Base-by-base conservation (phyloP, 1,140 invertebrate species). In the Lepidurus arcticus region DNA sequence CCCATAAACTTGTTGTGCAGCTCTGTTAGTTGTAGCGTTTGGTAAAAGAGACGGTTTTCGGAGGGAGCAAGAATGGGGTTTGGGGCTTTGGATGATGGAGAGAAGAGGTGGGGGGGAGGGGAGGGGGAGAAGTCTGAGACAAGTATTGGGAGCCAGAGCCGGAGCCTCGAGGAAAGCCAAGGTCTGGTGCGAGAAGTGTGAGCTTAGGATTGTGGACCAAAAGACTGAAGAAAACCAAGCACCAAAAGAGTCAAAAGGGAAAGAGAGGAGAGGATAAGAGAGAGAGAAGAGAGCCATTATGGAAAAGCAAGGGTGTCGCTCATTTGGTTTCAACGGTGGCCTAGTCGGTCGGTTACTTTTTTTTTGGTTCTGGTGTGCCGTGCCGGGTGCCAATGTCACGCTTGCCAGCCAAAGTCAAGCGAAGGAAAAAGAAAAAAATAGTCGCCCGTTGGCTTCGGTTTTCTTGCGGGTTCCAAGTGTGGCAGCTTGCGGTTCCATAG, bases 131-230 rank as follows among this genome's bases (percentile, higher is more conserved):
- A 65, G 53, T n/a, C 53, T 21, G 53, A 65, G 53, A 65, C 53
- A 65, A 65, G 53, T 65, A 65, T 65, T 16, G 53, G 53, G 21
- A 65, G 53, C 53, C n/a, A 65, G 21, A 65, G 53, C 53, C 21
- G 53, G 53, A 65, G 53, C 53, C 53, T 65, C 53, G 53, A 65
- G 53, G 53, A 65, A 65, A 65, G 53, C 53, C 53, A 65, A 65
- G 53, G 53, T 65, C 53, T 65, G 16, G 53, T n/a, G 16, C 16
- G 8, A 13, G 53, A 65, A 21, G 53, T 7, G 16, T 65, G 53
- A n/a, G 53, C 9, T 65, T 13, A 13, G 16, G 6, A 65, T 21
- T n/a, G 21, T 7, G 53, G 53, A 65, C 6, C 21, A 13, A 7
- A 65, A 21, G 53, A 7, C 53, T 7, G 21, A 65, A 65, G 53